Evolutionary conservation across 2,888 invertebrate species (phyloP), one percentile per base, ranked within the genome.

Genomic region (Pterostichus niger): DNA sequence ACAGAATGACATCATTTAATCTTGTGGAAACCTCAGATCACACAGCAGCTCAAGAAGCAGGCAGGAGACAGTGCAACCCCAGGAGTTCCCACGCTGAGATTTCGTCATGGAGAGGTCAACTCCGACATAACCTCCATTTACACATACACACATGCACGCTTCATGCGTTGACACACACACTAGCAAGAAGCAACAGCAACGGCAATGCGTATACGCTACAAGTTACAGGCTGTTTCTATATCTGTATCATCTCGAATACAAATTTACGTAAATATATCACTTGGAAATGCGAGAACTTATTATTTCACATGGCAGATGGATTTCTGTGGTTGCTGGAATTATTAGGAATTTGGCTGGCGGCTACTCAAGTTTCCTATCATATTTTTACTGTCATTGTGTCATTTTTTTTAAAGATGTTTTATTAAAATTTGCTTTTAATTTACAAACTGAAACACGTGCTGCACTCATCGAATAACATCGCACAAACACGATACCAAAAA

Each of bases 41-140:
- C 40, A 40, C 40, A 40, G 40, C 40, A 40, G 40, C 40, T 40
- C 40, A 40, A 40, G 40, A 40, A 40, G 40, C 6, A 40, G 40
- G 3, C 40, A 40, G 40, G 5, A 9, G 40, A 40, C 40, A 40
- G 40, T 7, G 49, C 76, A 56, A 76, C 76, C 76, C 76, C 76
- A 76, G 76, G 76, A 76, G 76, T 76, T 76, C 76, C 76, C 76
- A 76, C 76, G 76, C 76, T 76, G 54, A 35, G 76, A 76, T 76
- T 56, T 54, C 56, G 56, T 76, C 76, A 76, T 76, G 76, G 76
- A 56, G 35, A 76, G 76, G 76, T 76, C 76, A 76, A 76, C 76
- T 56, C 52, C 52, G 31, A 49, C 54, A 24, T 76, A 56, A 76
- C 76, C 76, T 76, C 56, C 56, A 76, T 76, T 76, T 33, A 76